Evolutionary conservation across 1,140 invertebrate species (phyloP).

Genomic region (Lepidostoma basale): DNA sequence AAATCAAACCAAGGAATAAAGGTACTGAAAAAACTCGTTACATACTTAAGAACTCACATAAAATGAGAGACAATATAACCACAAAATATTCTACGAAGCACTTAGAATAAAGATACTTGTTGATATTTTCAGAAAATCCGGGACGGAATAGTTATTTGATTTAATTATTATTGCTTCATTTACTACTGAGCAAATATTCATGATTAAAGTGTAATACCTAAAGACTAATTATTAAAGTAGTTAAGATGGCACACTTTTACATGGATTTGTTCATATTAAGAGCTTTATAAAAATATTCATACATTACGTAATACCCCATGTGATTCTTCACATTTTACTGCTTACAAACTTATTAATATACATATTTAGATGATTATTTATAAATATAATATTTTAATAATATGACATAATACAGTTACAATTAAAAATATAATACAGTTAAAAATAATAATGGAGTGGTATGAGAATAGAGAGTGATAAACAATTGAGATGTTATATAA

Average conservation of each 20-base stretch:
- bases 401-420: not conserved
- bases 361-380: not conserved
- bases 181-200: not conserved
- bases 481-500: too few species aligned
- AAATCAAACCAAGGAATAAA: too few species aligned
- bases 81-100: too few species aligned
- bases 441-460: too few species aligned
- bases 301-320: too few species aligned
- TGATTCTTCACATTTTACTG: too few species aligned
- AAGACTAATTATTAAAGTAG: not conserved
- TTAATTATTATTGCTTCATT: not conserved
- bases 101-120: not conserved
- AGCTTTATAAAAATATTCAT: too few species aligned
- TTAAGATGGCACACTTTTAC: not conserved
- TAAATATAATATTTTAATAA: not conserved
- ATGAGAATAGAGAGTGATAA: too few species aligned
- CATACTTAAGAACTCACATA: too few species aligned
- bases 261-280: not conserved
- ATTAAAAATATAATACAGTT: not conserved
- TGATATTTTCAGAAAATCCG: not conserved
- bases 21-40: too few species aligned
- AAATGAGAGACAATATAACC: too few species aligned
- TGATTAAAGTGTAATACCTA: not conserved
- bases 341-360: too few species aligned
- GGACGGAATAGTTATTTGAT: not conserved